phyloP scores from a whole-genome alignment of 23 tunicate genomes.

The Halocynthia aurantium region DNA sequence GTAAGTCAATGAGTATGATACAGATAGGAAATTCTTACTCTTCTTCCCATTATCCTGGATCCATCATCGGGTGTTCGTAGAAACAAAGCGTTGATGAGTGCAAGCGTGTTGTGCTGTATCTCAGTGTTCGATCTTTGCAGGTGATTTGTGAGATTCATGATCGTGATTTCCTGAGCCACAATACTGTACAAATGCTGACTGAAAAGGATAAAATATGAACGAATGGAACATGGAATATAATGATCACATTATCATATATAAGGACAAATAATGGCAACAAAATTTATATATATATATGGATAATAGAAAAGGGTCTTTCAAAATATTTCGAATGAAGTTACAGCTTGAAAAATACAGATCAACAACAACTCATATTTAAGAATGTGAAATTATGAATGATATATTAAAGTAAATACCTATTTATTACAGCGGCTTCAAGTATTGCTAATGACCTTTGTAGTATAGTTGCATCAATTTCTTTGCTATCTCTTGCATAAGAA shows the following conservation, averaged over 20 bases:
- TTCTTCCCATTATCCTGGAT: slow-evolving; percentile 55
- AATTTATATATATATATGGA: no score
- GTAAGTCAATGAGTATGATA: no score
- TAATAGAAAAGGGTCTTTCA: no score
- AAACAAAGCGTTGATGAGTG: slow-evolving; percentile 71
- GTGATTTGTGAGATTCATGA: slow-evolving; percentile 57
- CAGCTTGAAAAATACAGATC: no score
- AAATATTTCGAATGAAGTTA: no score
- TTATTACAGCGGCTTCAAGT: slow-evolving; percentile 65
- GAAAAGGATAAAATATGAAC: background rate
- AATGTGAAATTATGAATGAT: no score
- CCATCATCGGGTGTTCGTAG: slow-evolving; percentile 56
- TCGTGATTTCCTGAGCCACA: slow-evolving; percentile 41
- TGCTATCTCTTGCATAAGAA: slow-evolving; percentile 23
- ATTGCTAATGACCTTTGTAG: slow-evolving; percentile 74
- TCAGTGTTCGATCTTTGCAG: slow-evolving; percentile 71
- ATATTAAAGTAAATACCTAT: slow-evolving; percentile 16
- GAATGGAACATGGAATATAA: no score
- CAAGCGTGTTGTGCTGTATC: slow-evolving; percentile 83
- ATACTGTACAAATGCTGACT: slow-evolving; percentile 48
- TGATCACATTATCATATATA: no score
- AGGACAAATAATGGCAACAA: no score
- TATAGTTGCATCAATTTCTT: slow-evolving; percentile 55
- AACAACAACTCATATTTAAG: no score
- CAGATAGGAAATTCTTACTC: slow-evolving; percentile 1